phyloP scores from a whole-genome alignment of 2,888 invertebrate genomes.

The Thereva unica region DNA sequence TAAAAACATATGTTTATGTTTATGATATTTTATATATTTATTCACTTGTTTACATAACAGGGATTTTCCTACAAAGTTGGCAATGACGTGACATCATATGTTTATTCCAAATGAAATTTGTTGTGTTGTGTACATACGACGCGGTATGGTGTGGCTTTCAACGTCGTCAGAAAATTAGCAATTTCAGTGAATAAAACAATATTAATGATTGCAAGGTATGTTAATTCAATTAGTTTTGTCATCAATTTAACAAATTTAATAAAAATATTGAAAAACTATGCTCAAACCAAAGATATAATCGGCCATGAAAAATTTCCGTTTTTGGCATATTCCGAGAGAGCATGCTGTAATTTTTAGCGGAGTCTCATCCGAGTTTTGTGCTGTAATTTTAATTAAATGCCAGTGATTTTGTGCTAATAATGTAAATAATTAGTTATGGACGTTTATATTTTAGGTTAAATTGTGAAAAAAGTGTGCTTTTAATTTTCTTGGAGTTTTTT shows the following conservation, averaged over 20 bases:
- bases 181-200: slow-evolving; percentile 26
- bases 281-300: neutral
- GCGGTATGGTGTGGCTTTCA: slow-evolving; percentile 32
- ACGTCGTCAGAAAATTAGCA: slow-evolving; percentile 25
- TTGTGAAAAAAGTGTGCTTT: too few species aligned
- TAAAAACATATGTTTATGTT: too few species aligned
- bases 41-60: slow-evolving; percentile 26
- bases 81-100: slow-evolving; percentile 21
- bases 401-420: too few species aligned
- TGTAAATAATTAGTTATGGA: too few species aligned
- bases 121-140: slow-evolving; percentile 35
- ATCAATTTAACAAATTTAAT: neutral
- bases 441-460: too few species aligned
- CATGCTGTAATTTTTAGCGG: slow-evolving; percentile 26
- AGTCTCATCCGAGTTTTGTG: neutral
- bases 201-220: slow-evolving; percentile 13
- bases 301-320: slow-evolving; percentile 19
- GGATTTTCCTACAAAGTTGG: neutral
- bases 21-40: too few species aligned
- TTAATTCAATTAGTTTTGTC: neutral
- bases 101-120: slow-evolving; percentile 28
- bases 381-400: too few species aligned
- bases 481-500: too few species aligned
- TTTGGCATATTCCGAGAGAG: slow-evolving; percentile 30
- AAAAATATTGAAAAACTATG: neutral